phyloP scores from a whole-genome alignment of 2,797 vertebrate genomes.

The Monodelphis domestica region DNA sequence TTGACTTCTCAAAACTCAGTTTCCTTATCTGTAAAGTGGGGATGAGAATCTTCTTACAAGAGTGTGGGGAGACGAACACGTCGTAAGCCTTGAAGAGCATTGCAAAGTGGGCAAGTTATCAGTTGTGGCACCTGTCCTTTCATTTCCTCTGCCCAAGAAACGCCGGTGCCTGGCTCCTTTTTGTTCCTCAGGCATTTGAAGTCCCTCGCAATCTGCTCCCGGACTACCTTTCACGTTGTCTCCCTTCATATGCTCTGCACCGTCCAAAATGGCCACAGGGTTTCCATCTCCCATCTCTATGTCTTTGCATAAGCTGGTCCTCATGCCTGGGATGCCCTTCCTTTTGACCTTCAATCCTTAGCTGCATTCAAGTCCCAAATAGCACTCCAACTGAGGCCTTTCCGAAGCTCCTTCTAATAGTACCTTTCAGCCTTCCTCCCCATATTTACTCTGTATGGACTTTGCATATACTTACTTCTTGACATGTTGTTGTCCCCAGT shows the following conservation, averaged over 20 bases:
- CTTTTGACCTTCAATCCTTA: not conserved
- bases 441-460: not conserved
- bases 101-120: too few relatives aligned
- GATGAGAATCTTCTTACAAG: not conserved
- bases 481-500: not conserved
- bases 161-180: not conserved
- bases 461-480: not conserved
- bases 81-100: not conserved
- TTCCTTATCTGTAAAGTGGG: not conserved
- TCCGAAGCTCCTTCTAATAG: not conserved
- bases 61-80: not conserved
- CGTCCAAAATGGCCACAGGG: not conserved
- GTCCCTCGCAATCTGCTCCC: not conserved
- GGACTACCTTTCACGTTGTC: not conserved
- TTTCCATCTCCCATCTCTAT: not conserved
- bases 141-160: not conserved
- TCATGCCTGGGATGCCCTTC: not conserved
- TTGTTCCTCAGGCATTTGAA: not conserved
- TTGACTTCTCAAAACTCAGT: not conserved
- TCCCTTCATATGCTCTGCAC: not conserved
- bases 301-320: not conserved
- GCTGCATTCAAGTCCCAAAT: not conserved
- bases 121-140: not conserved
- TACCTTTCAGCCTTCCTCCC: not conserved
- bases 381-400: not conserved